Conservation (phyloP, 64 coral and sea anemone genomes). For the Pocillopora verrucosa region DNA sequence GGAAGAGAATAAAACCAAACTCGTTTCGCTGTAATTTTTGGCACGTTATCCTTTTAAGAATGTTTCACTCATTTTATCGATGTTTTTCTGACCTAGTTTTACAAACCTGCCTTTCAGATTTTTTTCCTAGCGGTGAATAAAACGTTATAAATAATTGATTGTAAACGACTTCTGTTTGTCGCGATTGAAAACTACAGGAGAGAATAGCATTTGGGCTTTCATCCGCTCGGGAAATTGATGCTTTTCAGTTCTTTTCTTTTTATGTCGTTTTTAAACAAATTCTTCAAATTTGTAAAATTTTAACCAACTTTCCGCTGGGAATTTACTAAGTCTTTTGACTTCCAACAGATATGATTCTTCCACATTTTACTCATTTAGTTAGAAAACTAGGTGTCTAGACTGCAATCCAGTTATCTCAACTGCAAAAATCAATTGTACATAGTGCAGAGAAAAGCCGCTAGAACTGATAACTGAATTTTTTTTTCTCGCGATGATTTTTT, state of each 20-base stretch:
- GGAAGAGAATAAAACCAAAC: conserved; percentile 14
- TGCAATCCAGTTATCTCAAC: conserved; percentile 23
- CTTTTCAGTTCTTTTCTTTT: neutral
- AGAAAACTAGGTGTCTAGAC: conserved; percentile 24
- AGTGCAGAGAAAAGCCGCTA: neutral
- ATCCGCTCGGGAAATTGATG: neutral
- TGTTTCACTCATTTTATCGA: neutral
- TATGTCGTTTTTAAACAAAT: neutral
- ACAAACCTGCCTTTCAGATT: conserved; percentile 54
- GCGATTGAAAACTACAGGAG: conserved; percentile 41
- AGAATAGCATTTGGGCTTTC: conserved; percentile 62
- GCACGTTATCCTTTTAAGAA: neutral
- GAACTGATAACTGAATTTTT: neutral
- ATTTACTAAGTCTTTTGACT: conserved; percentile 7
- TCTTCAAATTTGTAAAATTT: conserved; percentile 22
- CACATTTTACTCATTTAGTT: conserved; percentile 17
- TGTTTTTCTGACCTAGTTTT: conserved; percentile 54
- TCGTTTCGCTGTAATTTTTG: neutral
- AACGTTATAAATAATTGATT: conserved; percentile 90
- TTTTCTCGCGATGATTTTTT: neutral
- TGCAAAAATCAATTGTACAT: conserved; percentile 40
- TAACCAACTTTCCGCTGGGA: neutral
- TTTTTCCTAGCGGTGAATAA: conserved; percentile 58
- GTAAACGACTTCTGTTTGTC: conserved; percentile 66
- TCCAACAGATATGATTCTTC: neutral